phyloP scores from a whole-genome alignment of 2,888 invertebrate genomes.

The Dorcus hopei region DNA sequence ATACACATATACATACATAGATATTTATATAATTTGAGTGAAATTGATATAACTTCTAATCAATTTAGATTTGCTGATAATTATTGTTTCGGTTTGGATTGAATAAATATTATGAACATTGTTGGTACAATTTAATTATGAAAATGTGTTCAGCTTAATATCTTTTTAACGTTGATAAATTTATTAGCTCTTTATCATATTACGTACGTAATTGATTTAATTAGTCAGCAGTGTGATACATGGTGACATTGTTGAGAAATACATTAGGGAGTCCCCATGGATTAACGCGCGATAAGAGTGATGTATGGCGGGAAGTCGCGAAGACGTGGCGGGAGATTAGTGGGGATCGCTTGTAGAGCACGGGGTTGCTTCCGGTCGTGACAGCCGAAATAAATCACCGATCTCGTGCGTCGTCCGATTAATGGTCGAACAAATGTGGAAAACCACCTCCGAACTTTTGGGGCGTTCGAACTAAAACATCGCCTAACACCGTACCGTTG shows the following conservation, averaged over 20 bases:
- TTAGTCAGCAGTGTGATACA: not conserved
- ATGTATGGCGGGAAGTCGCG: slow-evolving; percentile 49
- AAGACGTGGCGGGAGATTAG: slow-evolving; percentile 49
- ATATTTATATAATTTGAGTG: no score
- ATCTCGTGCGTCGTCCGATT: slow-evolving; percentile 38
- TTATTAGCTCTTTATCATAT: not conserved
- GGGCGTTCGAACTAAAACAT: slow-evolving; percentile 1
- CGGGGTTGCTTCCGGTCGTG: slow-evolving; percentile 49
- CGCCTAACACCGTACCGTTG: not conserved
- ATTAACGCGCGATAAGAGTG: slow-evolving; percentile 46
- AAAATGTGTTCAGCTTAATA: not conserved
- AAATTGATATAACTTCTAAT: no score
- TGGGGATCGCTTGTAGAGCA: slow-evolving; percentile 48
- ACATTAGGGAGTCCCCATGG: slow-evolving; percentile 29
- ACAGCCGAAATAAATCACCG: slow-evolving; percentile 49
- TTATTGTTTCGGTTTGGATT: no score
- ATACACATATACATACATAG: no score
- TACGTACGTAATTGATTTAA: not conserved
- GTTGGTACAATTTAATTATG: not conserved
- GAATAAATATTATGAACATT: slow-evolving; percentile 8
- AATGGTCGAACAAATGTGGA: slow-evolving; percentile 51
- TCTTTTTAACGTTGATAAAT: slow-evolving; percentile 1
- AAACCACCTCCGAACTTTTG: slow-evolving; percentile 47
- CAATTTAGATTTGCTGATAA: no score
- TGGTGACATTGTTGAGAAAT: not conserved